Conservation (phyloP, 92 coral and sea anemone species). For the Siderastrea radians region DNA sequence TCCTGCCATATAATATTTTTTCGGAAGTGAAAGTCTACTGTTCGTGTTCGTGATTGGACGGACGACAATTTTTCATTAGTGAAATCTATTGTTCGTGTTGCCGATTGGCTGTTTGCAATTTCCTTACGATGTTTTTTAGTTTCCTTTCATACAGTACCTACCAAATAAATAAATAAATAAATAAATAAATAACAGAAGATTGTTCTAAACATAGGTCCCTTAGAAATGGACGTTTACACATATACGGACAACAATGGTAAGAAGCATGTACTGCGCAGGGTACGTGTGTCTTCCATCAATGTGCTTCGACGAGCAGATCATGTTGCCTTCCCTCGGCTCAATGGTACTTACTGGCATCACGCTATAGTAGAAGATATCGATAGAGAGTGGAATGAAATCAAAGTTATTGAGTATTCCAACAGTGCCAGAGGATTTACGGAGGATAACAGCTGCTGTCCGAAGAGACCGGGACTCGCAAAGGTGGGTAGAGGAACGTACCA, state of each 20-base stretch:
- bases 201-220: no score
- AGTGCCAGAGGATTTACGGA: neutral
- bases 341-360: slow-evolving; percentile 19
- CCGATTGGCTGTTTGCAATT: no score
- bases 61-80: no score
- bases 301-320: slow-evolving; percentile 26
- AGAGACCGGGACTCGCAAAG: neutral
- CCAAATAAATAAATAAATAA: no score
- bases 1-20: no score
- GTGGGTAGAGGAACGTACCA: neutral
- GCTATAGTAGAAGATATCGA: slow-evolving; percentile 8
- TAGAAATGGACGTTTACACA: neutral
- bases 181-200: no score
- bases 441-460: slow-evolving; percentile 24
- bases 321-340: neutral
- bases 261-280: slow-evolving; percentile 3
- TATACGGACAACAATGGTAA: slow-evolving; percentile 8
- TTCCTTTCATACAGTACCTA: no score
- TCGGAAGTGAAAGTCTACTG: no score
- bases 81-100: no score
- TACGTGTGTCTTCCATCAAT: neutral
- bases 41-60: no score
- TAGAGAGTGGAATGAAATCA: neutral
- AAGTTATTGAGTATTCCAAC: slow-evolving; percentile 26
- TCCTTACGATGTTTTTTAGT: no score